Evolutionary conservation across 2,113 vertebrate genomes (phyloP).

Genomic region (Ammodytes dubius): DNA sequence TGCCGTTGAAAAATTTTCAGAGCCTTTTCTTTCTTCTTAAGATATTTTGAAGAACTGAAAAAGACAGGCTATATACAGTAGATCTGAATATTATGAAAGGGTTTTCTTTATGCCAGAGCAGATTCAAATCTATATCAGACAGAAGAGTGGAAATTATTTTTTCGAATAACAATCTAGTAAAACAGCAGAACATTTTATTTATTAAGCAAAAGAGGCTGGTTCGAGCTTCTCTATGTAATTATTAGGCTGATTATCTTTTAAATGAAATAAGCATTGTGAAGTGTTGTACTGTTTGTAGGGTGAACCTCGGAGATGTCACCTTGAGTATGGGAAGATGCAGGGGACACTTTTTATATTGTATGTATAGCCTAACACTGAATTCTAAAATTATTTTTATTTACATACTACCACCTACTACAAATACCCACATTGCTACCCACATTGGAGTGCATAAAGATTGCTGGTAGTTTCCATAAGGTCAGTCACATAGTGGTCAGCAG

Average conservation of each 20-base stretch:
- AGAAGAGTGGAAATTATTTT: background rate
- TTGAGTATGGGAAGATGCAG: background rate
- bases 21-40: background rate
- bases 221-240: background rate
- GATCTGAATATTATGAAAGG: background rate
- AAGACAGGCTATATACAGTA: background rate
- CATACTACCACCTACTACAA: no score
- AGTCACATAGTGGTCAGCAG: conserved; percentile 30
- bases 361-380: no score
- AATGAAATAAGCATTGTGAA: background rate
- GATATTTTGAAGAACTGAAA: background rate
- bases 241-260: background rate
- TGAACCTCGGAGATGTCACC: background rate
- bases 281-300: background rate
- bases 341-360: no score
- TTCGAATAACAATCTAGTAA: background rate
- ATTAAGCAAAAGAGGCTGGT: background rate
- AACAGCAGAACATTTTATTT: background rate
- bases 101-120: no score
- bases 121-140: no score
- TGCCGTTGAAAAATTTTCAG: background rate
- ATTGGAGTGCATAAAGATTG: background rate
- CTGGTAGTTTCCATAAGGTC: conserved; percentile 14
- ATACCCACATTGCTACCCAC: background rate
- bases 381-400: no score